Base-by-base conservation (phyloP, 2,888 invertebrate species). In the Shargacucullia verbasci region DNA sequence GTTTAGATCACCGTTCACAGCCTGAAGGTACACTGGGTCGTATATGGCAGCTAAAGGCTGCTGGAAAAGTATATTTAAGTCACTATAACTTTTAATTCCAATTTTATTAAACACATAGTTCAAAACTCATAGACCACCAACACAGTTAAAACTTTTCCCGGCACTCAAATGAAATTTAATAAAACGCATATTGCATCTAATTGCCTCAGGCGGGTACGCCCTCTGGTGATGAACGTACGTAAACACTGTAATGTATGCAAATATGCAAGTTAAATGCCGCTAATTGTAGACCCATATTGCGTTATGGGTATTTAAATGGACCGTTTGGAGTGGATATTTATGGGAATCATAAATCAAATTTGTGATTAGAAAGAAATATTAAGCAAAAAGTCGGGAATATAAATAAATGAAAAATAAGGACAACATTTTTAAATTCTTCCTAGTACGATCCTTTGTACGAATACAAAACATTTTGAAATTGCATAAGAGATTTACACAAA, bases 171-270 rank as follows among this genome's bases (percentile, higher is more conserved):
- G 55, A 52, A 70, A 61, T 70, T 59, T 70, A 74, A 70, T 75
- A 61, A 64, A 65, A 79, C 66, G 74, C 70, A 70, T 61, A 62
- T 52, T 70, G 70, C 60, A 71, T 67, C 70, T 84, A 83, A 81
- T 84, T 80, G 82, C 83, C 79, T 62, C 59, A 59, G 83, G 84
- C 82, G 39, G 52, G 59, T 63, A 70, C 82, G 81, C 79, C 80
- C 70, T 62, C 59, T 59, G 29, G 59, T 69, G 75, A 73, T 69
- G 67, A 58, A 58, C 58, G 50, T 64, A 63, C 57, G 66, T 59
- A 69, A 68, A 63, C 59, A 63, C 61, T 59, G 56, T 75, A 74
- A 79, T 79, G 72, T 75, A 82, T 83, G 79, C 72, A 73, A 79
- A 83, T 76, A 81, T 66, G 76, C 79, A 77, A 63, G 61, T 72